A percentile compares a stretch with the other conserved stretches of the same genome.
These are phyloP conservation scores for Sceloporus undulatus DNA, from an alignment of 2,113 vertebrate genomes.

Conservation along the genomic window DNA sequence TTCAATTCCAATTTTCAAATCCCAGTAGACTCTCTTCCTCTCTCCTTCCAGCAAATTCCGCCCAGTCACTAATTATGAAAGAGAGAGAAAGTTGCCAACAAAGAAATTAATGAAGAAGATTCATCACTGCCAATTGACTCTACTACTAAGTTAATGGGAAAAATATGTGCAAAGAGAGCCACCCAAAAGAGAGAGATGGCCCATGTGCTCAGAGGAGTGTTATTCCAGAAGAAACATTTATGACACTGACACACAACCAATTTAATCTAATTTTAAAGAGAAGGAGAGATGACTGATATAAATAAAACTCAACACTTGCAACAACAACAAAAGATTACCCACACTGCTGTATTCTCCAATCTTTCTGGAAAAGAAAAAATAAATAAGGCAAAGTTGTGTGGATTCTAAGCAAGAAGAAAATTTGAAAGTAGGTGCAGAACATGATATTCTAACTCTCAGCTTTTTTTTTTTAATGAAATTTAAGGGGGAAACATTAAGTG, in stretches of 20 bases:
- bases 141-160: conserved; percentile 68
- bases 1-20: conserved; percentile 61
- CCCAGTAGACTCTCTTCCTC: conserved; percentile 48
- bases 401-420: neutral
- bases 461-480: too few relatives aligned
- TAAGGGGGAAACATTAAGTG: neutral
- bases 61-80: conserved; percentile 64
- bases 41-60: conserved; percentile 62
- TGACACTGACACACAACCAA: conserved; percentile 20
- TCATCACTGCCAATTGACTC: conserved; percentile 63
- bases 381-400: neutral
- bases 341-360: conserved; percentile 14
- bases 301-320: conserved; percentile 45
- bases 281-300: neutral
- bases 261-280: conserved; percentile 14
- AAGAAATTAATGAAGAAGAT: conserved; percentile 55
- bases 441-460: too few relatives aligned
- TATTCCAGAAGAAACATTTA: conserved; percentile 47
- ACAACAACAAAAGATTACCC: conserved; percentile 17
- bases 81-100: conserved; percentile 44
- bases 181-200: conserved; percentile 59
- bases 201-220: conserved; percentile 36
- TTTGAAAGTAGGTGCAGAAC: neutral
- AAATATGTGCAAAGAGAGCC: conserved; percentile 64
- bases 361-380: neutral